Evolutionary conservation across 1,140 invertebrate species (phyloP).

Genomic region (Bombus waltoni): DNA sequence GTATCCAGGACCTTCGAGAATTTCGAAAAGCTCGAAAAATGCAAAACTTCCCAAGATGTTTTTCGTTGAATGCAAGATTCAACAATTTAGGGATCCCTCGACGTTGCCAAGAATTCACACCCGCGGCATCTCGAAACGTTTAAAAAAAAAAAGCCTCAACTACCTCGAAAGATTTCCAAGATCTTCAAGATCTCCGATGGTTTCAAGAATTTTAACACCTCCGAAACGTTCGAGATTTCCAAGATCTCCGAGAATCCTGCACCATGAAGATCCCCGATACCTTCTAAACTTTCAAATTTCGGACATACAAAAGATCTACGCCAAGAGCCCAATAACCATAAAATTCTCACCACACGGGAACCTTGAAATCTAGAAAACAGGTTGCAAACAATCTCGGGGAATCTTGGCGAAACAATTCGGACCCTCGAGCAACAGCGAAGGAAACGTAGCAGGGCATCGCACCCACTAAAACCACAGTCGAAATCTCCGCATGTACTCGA

Average conservation of each 20-base stretch:
- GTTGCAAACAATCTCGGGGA: no score
- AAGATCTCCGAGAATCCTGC: not conserved
- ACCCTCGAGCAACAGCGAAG: no score
- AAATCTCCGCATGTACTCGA: slow-evolving; percentile 10
- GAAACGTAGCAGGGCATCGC: no score
- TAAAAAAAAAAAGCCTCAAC: not conserved
- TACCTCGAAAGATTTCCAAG: not conserved
- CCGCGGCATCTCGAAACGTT: no score
- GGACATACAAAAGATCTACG: no score
- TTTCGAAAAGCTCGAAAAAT: not conserved
- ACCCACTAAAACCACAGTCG: not conserved
- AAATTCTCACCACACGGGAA: no score
- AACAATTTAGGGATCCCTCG: not conserved
- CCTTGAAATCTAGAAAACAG: no score
- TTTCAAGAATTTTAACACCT: not conserved
- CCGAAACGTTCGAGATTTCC: not conserved
- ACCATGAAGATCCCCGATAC: no score
- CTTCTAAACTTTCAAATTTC: no score
- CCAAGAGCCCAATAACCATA: no score
- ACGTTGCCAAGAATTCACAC: no score
- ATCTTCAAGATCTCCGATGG: not conserved
- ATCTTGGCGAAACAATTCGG: not conserved
- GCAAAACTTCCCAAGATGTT: not conserved
- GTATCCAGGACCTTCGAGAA: not conserved
- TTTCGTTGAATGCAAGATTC: not conserved